A percentile compares a stretch with the other conserved stretches of the same genome.
Evolutionary conservation across 2,888 invertebrate species (phyloP).

Genomic region (Chaetogeoica ovagalla): DNA sequence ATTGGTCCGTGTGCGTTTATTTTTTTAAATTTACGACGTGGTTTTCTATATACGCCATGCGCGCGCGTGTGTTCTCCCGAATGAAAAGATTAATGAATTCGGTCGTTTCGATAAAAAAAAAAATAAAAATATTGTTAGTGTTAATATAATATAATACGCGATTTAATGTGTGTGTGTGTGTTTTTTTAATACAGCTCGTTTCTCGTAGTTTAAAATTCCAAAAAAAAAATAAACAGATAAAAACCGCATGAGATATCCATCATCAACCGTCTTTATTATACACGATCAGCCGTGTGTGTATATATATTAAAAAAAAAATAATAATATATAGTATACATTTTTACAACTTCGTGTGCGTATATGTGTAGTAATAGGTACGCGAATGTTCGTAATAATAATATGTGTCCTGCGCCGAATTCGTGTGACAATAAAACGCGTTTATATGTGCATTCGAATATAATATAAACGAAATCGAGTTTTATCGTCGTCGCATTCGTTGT

Average conservation of each 20-base stretch:
- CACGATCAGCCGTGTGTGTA: neutral
- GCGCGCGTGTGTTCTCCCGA: neutral
- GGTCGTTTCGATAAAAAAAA: neutral
- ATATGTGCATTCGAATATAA: neutral
- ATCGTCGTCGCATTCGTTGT: neutral
- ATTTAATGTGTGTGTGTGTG: neutral
- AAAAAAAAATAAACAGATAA: no score
- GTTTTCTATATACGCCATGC: neutral
- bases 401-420: slow-evolving; percentile 2
- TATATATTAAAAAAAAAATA: neutral
- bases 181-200: slow-evolving; percentile 11
- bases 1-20: slow-evolving; percentile 30
- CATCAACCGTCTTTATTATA: neutral
- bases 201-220: slow-evolving; percentile 8
- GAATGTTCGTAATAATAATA: neutral
- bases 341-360: neutral
- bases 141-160: neutral
- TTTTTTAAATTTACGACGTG: slow-evolving; percentile 36
- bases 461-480: neutral
- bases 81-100: slow-evolving; percentile 45
- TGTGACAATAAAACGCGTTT: slow-evolving; percentile 11
- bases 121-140: neutral
- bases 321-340: neutral
- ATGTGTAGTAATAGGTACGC: no score
- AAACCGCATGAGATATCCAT: slow-evolving; percentile 31